Evolutionary conservation across 1,140 invertebrate species (phyloP).

Genomic region (Zaprionus ornatus): DNA sequence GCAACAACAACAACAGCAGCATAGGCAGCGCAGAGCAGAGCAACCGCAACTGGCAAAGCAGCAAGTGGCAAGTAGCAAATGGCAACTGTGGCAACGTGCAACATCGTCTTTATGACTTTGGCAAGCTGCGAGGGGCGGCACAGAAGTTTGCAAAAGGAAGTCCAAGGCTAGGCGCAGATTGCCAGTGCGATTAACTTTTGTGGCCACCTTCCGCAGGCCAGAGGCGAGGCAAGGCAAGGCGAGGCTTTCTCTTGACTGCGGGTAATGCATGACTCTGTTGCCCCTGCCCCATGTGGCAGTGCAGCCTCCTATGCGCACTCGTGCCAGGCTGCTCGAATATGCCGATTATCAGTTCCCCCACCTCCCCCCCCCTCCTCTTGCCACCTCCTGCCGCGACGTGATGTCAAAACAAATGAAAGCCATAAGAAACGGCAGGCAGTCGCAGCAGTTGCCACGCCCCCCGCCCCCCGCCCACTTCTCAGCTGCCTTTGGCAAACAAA

Average conservation of each 20-base stretch:
- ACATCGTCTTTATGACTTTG: conserved; percentile 63
- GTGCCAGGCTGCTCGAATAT: conserved; percentile 50
- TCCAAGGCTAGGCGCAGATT: neutral
- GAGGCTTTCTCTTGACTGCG: neutral
- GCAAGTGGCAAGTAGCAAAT: conserved; percentile 37
- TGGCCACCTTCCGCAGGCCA: neutral
- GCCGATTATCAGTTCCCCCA: conserved; percentile 46
- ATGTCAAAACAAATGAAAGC: conserved; percentile 82
- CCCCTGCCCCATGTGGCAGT: neutral
- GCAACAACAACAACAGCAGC: neutral
- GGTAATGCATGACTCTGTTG: conserved; percentile 12
- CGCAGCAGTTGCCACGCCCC: conserved; percentile 14
- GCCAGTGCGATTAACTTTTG: neutral
- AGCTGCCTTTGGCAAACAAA: conserved; percentile 66
- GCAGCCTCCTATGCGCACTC: conserved; percentile 32
- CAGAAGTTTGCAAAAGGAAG: neutral
- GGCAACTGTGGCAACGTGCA: conserved; percentile 66
- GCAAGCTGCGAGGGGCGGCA: neutral
- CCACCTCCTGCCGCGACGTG: conserved; percentile 60
- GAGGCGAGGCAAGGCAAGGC: neutral
- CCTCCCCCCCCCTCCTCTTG: conserved; percentile 5
- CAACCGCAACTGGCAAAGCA: conserved; percentile 24
- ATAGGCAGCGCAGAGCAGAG: conserved; percentile 3
- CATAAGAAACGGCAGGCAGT: conserved; percentile 60
- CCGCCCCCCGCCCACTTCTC: neutral